Base-by-base conservation (phyloP, 2,113 vertebrate species). In the Halcyon senegalensis region DNA sequence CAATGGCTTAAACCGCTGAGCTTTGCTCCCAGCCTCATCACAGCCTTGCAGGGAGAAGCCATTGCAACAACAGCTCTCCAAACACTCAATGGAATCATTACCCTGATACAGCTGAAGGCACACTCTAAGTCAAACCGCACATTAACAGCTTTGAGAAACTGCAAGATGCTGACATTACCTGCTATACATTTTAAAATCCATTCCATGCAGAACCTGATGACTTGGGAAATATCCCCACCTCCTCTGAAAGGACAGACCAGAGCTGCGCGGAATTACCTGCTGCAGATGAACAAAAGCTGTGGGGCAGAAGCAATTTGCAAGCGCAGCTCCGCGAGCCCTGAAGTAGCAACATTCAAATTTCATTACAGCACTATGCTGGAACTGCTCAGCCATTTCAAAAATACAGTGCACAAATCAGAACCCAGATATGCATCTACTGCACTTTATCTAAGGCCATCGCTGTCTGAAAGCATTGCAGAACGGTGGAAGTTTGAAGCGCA, bases 401-500 rank as follows among this genome's bases (percentile, higher is more conserved):
- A 79, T 18, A 44, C 1, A 87, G 62, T 3, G 31, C 51, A 87
- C 28, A 80, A 83, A 84, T 41, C 64, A 48, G 41, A 93, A 75
- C 19, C 33, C 56, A 75, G 64, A 21, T 1, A 62, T 1, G 13
- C 43, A 84, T 68, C 15, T 19, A 44, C 43, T 72, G 51, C 31
- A 17, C 39, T 80, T 93, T 30, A 76, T 76, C 75, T 27, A 53
- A 76, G 37, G 53, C 62, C 81, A 60, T 55, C 33, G 5, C 33
- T 48, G n/a, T 25, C 62, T 21, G 31, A 59, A 75, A 75, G 60
- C 66, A 63, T 8, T 46, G 37, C 37, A 48, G 84, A 46, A 35
- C 20, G 35, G n/a, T 2, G 3, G 17, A 79, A 60, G 58, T 17
- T 28, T 20, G 58, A 60, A 79, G 37, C 0, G 0, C 7, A 43